Conservation (phyloP, 2,113 vertebrate genomes). For the Hyla sarda region DNA sequence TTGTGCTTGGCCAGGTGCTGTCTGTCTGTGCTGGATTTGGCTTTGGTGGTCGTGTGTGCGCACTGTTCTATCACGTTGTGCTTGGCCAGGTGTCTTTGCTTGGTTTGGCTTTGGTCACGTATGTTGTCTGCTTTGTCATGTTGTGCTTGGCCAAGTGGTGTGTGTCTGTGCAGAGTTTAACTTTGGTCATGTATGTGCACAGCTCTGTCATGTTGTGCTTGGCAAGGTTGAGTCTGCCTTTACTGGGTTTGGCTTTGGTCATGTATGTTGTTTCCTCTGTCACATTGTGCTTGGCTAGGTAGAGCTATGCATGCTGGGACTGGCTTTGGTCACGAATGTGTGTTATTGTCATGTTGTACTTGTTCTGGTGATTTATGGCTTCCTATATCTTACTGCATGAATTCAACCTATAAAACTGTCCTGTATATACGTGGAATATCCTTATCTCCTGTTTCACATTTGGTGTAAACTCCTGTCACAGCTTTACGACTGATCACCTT, state of each 20-base stretch:
- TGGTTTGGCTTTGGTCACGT: background rate
- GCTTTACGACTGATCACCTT: background rate
- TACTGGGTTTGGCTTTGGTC: background rate
- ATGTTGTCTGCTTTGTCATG: background rate
- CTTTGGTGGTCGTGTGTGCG: background rate
- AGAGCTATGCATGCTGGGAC: background rate
- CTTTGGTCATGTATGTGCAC: background rate
- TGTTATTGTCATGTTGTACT: background rate
- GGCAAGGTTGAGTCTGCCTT: background rate
- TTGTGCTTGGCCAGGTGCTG: background rate
- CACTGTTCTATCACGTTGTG: background rate
- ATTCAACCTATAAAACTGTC: background rate
- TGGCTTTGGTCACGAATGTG: background rate
- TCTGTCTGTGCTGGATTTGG: background rate
- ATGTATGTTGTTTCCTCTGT: background rate
- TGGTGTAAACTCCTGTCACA: background rate
- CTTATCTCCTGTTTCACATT: background rate
- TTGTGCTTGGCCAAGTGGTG: background rate
- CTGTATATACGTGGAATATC: background rate
- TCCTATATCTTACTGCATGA: background rate
- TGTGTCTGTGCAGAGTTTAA: background rate
- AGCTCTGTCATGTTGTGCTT: background rate
- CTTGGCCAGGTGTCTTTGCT: background rate
- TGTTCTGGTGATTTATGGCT: background rate
- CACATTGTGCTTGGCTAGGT: background rate